Base-by-base conservation (phyloP, 37 sponge, comb jelly and placozoan genomes). In the Agelas oroides region DNA sequence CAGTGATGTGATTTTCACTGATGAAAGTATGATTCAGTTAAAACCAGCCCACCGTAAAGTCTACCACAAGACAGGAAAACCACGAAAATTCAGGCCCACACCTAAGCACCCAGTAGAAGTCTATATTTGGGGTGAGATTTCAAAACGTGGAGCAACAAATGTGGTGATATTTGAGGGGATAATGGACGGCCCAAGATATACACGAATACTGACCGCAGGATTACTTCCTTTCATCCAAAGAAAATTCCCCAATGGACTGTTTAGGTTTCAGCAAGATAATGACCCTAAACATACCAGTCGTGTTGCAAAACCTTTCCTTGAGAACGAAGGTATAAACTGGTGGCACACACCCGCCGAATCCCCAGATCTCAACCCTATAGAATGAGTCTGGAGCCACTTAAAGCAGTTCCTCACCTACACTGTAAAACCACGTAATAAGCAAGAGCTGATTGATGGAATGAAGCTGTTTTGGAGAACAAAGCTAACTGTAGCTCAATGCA, bases 311-410 rank as follows among this genome's bases (percentile, higher is more conserved):
- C 35, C 36, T 63, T 73, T n/a, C 54, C 61, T 27, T 11, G 75
- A 71, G 35, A 54, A 61, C 8, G 60, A 84, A 25, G 54, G 55
- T 39, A 73, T 84, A 12, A 74, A 73, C 33, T 84, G 75, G 84
- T 84, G 75, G 65, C 59, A 36, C 14, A 73, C 75, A 62, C 84
- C 84, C 21, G 66, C 84, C 23, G 71, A 70, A 19, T 39, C 75
- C 36, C 71, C 84, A 24, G 75, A 84, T 53, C 15, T 84, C 14
- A 84, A 84, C 34, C 84, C 75, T 1, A 84, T 74, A n/a, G 75
- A 84, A 41, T 38, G 73, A 17, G 40, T 84, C 14, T 84, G 84
- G 84, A 64, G 38, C 18, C 55, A 80, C 28, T 46, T 67, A 14
- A 80, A 69, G 31, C 70, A 67, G 13, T 80, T 23, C 36, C 19